A percentile compares a stretch with the other conserved stretches of the same genome.
Evolutionary conservation across 2,797 vertebrate species (phyloP).

Genomic region (Hippoglossus hippoglossus): DNA sequence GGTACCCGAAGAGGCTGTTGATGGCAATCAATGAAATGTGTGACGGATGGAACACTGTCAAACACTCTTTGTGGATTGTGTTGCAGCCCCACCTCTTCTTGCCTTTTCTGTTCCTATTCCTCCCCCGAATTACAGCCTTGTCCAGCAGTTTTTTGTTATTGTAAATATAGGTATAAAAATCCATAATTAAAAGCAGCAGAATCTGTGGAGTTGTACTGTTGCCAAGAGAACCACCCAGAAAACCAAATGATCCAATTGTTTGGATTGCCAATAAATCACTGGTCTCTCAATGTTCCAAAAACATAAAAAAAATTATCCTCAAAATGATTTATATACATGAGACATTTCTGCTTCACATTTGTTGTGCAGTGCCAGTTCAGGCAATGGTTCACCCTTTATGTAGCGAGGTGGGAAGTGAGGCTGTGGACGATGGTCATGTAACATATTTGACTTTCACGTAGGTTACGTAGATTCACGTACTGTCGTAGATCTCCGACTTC

Average conservation of each 20-base stretch:
- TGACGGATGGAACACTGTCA: background rate
- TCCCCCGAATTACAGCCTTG: background rate
- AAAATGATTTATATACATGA: no score
- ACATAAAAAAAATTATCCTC: no score
- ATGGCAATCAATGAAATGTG: constrained; percentile 18
- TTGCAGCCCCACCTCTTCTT: constrained; percentile 15
- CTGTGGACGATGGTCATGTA: background rate
- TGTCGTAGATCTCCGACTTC: background rate
- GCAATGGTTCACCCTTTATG: background rate
- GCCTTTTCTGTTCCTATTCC: constrained; percentile 17
- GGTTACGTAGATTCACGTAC: background rate
- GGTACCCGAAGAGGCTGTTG: constrained; percentile 41
- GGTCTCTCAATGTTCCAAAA: background rate
- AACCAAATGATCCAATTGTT: background rate
- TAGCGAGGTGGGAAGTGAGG: background rate
- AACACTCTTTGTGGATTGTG: background rate
- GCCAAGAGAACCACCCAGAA: no score
- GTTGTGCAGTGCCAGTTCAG: background rate
- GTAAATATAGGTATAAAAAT: background rate
- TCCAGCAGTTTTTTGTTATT: constrained; percentile 7
- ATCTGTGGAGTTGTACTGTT: background rate
- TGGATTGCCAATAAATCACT: background rate
- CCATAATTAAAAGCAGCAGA: background rate
- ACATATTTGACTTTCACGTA: background rate
- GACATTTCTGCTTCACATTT: background rate